phyloP scores from a whole-genome alignment of 2,113 vertebrate species.

The Acinonyx jubatus region DNA sequence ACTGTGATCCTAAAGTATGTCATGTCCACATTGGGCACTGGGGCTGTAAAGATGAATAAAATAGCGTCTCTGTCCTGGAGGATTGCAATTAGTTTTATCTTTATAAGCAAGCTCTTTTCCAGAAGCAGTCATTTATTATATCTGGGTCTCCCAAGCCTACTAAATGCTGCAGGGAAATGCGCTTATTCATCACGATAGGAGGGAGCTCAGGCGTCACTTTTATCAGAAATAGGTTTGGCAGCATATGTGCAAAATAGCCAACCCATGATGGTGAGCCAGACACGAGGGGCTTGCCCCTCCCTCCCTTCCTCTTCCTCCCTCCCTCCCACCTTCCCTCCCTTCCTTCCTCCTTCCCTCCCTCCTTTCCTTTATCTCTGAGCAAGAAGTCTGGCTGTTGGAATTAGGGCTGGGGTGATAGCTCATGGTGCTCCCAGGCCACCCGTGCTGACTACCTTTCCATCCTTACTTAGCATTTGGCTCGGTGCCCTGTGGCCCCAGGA shows the following conservation, averaged over 20 bases:
- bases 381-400: background rate
- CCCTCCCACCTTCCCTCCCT: accelerated
- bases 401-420: background rate
- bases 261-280: background rate
- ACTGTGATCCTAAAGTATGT: background rate
- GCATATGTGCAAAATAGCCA: background rate
- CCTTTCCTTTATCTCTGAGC: background rate
- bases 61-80: background rate
- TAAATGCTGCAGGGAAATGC: background rate
- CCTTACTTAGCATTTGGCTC: background rate
- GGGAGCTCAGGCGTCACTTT: background rate
- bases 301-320: accelerated
- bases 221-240: background rate
- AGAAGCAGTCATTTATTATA: background rate
- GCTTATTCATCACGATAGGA: background rate
- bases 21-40: background rate
- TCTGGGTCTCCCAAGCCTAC: background rate
- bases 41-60: background rate
- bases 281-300: accelerated
- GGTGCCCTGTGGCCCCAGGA: background rate
- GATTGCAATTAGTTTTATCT: background rate
- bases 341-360: background rate
- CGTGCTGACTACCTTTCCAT: background rate
- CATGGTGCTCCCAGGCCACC: background rate
- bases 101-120: background rate